Conservation (phyloP, 1,140 invertebrate genomes). For the Papilio machaon region DNA sequence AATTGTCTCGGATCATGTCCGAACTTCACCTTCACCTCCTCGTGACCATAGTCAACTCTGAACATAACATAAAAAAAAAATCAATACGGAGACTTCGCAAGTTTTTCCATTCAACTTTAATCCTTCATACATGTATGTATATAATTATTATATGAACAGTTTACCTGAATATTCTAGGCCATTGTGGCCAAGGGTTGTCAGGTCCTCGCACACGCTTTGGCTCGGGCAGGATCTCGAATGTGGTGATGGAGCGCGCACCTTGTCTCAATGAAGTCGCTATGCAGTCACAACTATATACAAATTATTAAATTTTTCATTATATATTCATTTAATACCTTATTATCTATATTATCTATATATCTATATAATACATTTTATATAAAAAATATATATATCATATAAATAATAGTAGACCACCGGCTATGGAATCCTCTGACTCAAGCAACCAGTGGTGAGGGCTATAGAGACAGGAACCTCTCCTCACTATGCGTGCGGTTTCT, state of each 20-base stretch:
- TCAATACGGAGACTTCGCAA: neutral
- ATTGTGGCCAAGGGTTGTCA: conserved; percentile 99
- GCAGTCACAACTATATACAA: conserved; percentile 90
- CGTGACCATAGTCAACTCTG: conserved; percentile 98
- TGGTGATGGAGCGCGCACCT: conserved; percentile 97
- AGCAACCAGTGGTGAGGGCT: too few species aligned
- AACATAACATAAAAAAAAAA: conserved; percentile 32
- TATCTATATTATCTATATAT: too few species aligned
- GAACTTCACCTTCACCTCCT: conserved; percentile 96
- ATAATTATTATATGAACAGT: neutral
- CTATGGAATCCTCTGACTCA: too few species aligned
- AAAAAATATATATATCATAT: too few species aligned
- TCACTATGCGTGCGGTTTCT: too few species aligned
- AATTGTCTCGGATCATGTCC: conserved; percentile 97
- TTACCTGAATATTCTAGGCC: conserved; percentile 94
- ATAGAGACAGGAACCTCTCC: too few species aligned
- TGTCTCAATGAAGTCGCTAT: conserved; percentile 98
- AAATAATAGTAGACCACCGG: too few species aligned
- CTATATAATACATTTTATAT: too few species aligned
- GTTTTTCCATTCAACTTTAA: too few species aligned
- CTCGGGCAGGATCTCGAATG: conserved; percentile 98
- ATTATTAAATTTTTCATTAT: too few species aligned
- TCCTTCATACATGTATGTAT: neutral
- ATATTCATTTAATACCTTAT: too few species aligned
- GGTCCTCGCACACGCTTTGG: conserved; percentile 90